These are phyloP conservation scores for Protodeltote pygarga DNA, from an alignment of 2,888 invertebrate genomes.

Conservation along the genomic window DNA sequence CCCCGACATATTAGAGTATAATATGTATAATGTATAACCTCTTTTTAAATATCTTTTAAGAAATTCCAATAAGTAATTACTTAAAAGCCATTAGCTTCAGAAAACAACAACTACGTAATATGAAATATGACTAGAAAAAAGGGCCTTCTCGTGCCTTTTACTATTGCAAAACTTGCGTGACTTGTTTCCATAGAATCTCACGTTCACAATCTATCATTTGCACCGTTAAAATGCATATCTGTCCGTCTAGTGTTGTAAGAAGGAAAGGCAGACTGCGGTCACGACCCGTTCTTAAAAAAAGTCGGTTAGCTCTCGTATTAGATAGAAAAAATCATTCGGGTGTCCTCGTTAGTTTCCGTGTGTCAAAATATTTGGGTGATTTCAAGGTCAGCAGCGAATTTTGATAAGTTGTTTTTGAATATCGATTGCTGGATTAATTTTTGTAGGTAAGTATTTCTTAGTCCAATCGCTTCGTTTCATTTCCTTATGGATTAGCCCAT, in stretches of 20 bases:
- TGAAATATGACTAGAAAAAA: background rate
- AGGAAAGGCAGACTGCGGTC: constrained; percentile 50
- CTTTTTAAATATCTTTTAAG: too few species aligned
- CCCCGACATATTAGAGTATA: too few species aligned
- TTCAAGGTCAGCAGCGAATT: constrained; percentile 35
- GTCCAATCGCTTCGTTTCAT: too few species aligned
- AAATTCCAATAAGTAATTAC: too few species aligned
- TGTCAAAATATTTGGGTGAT: constrained; percentile 29
- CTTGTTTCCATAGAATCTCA: constrained; percentile 34
- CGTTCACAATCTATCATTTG: constrained; percentile 34
- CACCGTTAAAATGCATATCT: constrained; percentile 38
- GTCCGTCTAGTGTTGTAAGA: constrained; percentile 50
- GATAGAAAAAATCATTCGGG: constrained; percentile 36
- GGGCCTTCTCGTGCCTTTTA: constrained; percentile 5
- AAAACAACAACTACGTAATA: background rate
- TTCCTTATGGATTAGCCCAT: too few species aligned
- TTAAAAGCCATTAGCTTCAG: too few species aligned
- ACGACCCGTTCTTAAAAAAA: constrained; percentile 44
- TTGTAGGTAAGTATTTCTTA: too few species aligned
- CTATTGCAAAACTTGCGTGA: constrained; percentile 35
- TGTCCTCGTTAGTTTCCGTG: constrained; percentile 33
- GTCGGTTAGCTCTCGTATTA: constrained; percentile 35
- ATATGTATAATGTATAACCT: too few species aligned
- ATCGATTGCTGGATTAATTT: constrained; percentile 10
- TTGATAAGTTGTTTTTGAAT: constrained; percentile 17